A percentile compares a stretch with the other conserved stretches of the same genome.
Evolutionary conservation across 2,113 vertebrate species (phyloP).

Genomic region (Lycocorax pyrrhopterus): DNA sequence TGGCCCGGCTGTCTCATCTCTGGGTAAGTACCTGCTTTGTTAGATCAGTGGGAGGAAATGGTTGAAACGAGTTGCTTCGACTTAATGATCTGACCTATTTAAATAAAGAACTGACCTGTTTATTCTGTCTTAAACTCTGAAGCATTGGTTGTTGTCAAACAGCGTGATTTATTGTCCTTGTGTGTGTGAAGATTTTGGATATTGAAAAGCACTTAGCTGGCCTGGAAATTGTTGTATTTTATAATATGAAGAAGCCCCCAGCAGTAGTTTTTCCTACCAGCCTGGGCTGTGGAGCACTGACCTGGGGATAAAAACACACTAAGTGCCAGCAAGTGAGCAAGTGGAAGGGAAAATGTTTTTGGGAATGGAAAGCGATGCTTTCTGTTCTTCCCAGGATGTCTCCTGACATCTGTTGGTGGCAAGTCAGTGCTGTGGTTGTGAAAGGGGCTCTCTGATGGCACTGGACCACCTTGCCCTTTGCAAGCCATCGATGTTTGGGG

Average conservation of each 20-base stretch:
- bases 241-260: not conserved
- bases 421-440: not conserved
- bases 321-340: not conserved
- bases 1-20: not conserved
- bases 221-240: not conserved
- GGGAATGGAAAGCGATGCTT: not conserved
- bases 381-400: not conserved
- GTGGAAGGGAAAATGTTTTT: not conserved
- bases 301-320: not conserved
- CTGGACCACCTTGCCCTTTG: not conserved
- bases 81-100: not conserved
- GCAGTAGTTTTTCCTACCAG: not conserved
- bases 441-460: not conserved
- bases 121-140: not conserved
- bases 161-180: not conserved
- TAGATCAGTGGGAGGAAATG: not conserved
- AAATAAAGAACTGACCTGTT: not conserved
- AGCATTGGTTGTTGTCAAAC: not conserved
- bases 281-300: not conserved
- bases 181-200: not conserved
- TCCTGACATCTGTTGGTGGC: not conserved
- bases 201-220: not conserved
- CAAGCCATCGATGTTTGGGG: not conserved
- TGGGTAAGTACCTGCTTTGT: slow-evolving; percentile 45
- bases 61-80: not conserved